phyloP scores from a whole-genome alignment of 2,888 invertebrate species.

The Drosophila subsilvestris region DNA sequence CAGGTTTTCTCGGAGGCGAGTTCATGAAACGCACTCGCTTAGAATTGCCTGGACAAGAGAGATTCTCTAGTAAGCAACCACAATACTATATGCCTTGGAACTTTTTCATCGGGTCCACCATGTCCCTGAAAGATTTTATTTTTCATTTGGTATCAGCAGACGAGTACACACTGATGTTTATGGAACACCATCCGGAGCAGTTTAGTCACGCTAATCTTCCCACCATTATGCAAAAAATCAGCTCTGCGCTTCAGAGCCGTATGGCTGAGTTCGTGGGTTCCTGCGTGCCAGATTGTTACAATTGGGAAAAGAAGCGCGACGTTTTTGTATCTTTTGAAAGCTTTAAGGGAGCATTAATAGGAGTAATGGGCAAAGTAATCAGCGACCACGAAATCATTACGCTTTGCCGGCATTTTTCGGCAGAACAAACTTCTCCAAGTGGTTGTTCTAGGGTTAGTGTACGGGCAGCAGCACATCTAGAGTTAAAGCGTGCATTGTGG shows the following conservation, averaged over 20 bases:
- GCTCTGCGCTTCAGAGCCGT: slow-evolving; percentile 87
- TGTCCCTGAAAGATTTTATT: slow-evolving; percentile 90
- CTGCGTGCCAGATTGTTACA: slow-evolving; percentile 85
- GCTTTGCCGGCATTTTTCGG: slow-evolving; percentile 89
- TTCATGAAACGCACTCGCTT: slow-evolving; percentile 89
- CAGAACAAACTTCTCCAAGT: slow-evolving; percentile 85
- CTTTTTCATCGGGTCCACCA: slow-evolving; percentile 92
- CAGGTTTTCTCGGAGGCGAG: slow-evolving; percentile 87
- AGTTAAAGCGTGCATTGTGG: slow-evolving; percentile 89
- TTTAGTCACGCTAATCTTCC: slow-evolving; percentile 90
- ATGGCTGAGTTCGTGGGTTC: slow-evolving; percentile 91
- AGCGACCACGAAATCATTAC: slow-evolving; percentile 93
- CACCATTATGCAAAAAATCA: slow-evolving; percentile 90
- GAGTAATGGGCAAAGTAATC: slow-evolving; percentile 88
- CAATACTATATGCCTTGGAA: slow-evolving; percentile 91
- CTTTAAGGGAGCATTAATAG: slow-evolving; percentile 87
- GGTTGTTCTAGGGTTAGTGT: slow-evolving; percentile 84
- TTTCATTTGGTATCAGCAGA: slow-evolving; percentile 93
- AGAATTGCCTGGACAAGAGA: slow-evolving; percentile 89
- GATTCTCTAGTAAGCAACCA: slow-evolving; percentile 89
- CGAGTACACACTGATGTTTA: slow-evolving; percentile 93
- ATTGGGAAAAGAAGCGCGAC: slow-evolving; percentile 49
- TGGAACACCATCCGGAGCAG: slow-evolving; percentile 91
- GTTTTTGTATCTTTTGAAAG: slow-evolving; percentile 78
- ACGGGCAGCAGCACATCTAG: slow-evolving; percentile 88